Conservation (phyloP, 2,113 vertebrate species). For the Forbesichthys papilliferus region DNA sequence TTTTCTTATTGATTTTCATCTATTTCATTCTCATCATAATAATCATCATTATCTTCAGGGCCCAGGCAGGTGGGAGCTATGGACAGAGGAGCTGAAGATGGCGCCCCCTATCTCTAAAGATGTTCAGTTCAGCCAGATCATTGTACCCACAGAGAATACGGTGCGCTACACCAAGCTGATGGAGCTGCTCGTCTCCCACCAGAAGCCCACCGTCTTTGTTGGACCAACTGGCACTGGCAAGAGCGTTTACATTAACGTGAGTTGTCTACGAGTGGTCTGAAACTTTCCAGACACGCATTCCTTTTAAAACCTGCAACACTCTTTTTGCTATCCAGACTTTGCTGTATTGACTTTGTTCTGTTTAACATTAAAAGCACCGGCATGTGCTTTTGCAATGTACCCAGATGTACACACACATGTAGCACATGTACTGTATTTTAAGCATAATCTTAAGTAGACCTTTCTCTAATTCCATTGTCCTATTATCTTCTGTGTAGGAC, state of each 20-base stretch:
- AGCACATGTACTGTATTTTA: too few species aligned
- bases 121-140: slow-evolving; percentile 88
- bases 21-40: background rate
- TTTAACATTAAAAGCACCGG: too few species aligned
- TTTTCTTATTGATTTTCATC: too few species aligned
- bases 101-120: slow-evolving; percentile 80
- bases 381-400: too few species aligned
- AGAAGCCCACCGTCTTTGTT: slow-evolving; percentile 86
- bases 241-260: slow-evolving; percentile 89
- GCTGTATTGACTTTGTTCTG: too few species aligned
- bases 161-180: slow-evolving; percentile 84
- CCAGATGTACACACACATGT: too few species aligned
- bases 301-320: too few species aligned
- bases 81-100: slow-evolving; percentile 79
- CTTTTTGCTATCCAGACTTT: too few species aligned
- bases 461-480: background rate
- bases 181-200: slow-evolving; percentile 85
- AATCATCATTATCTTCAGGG: slow-evolving; percentile 68
- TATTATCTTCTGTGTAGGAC: slow-evolving; percentile 73
- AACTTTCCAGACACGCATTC: too few species aligned
- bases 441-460: too few species aligned
- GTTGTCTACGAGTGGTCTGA: slow-evolving; percentile 42
- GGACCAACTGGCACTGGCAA: slow-evolving; percentile 92
- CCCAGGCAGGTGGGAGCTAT: slow-evolving; percentile 84
- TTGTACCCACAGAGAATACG: slow-evolving; percentile 91